Evolutionary conservation across 2,113 vertebrate species (phyloP).

Genomic region (Piprites chloris): DNA sequence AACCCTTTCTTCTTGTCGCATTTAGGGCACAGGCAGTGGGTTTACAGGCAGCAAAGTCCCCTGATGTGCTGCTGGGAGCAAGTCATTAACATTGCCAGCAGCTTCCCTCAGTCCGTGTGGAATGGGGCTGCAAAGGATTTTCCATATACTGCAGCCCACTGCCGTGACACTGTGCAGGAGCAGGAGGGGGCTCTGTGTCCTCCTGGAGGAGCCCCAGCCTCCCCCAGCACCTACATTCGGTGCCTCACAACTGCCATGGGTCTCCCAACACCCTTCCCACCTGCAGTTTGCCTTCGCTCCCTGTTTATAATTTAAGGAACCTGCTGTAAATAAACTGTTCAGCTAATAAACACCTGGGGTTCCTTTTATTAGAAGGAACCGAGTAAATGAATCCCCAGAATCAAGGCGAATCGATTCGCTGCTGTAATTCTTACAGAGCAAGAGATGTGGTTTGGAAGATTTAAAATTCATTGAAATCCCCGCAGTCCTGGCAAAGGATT

Average conservation of each 20-base stretch:
- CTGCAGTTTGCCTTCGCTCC: background rate
- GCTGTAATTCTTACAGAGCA: background rate
- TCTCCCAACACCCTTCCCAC: background rate
- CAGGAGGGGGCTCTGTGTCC: background rate
- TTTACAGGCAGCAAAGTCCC: background rate
- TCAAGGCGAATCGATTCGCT: background rate
- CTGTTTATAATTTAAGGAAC: background rate
- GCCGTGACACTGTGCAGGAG: background rate
- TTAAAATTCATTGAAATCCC: background rate
- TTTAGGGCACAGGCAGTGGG: background rate
- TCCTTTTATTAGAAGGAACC: background rate
- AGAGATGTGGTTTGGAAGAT: background rate
- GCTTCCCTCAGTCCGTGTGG: background rate
- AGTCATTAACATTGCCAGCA: background rate
- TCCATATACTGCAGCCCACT: no score
- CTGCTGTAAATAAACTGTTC: background rate
- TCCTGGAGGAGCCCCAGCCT: background rate
- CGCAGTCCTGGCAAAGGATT: background rate
- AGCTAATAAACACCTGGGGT: background rate
- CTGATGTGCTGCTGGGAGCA: background rate
- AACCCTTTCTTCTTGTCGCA: background rate
- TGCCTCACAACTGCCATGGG: background rate
- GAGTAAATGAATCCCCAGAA: background rate
- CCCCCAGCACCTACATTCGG: background rate
- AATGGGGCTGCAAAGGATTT: background rate